Percentiles rank a stretch among this genome's conserved stretches.
Conservation (phyloP, 2,797 vertebrate genomes). For the Clarias pachynema region DNA sequence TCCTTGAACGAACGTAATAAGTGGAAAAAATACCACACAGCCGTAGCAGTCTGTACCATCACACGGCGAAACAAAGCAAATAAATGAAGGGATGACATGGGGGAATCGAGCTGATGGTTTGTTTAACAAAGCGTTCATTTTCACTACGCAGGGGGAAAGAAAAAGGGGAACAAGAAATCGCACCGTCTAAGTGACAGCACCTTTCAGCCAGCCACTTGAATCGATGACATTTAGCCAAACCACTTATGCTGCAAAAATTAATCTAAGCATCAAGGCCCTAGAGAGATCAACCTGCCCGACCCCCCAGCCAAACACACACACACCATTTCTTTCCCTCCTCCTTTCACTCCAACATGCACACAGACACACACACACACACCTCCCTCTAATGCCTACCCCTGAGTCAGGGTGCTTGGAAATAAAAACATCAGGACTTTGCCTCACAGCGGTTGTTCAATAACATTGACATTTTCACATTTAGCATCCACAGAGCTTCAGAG, state of each 20-base stretch:
- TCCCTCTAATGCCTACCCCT: slow-evolving; percentile 61
- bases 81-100: slow-evolving; percentile 57
- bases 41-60: slow-evolving; percentile 60
- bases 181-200: slow-evolving; percentile 59
- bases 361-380: slow-evolving; percentile 9
- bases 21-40: slow-evolving; percentile 70
- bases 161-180: slow-evolving; percentile 47
- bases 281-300: slow-evolving; percentile 62
- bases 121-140: slow-evolving; percentile 50
- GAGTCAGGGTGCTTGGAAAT: slow-evolving; percentile 74
- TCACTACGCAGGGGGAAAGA: not conserved
- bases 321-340: slow-evolving; percentile 7
- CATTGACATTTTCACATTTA: slow-evolving; percentile 81
- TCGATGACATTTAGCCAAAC: slow-evolving; percentile 46
- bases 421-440: slow-evolving; percentile 78
- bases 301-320: slow-evolving; percentile 41
- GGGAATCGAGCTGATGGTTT: slow-evolving; percentile 51
- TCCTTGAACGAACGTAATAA: slow-evolving; percentile 73
- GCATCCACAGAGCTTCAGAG: slow-evolving; percentile 56
- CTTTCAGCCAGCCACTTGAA: slow-evolving; percentile 64
- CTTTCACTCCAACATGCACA: slow-evolving; percentile 33
- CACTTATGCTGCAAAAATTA: slow-evolving; percentile 53
- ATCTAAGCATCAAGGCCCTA: slow-evolving; percentile 52
- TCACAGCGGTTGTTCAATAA: slow-evolving; percentile 81
- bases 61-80: slow-evolving; percentile 57